Conservation (phyloP, 2,888 invertebrate species). For the Incurvaria masculella region DNA sequence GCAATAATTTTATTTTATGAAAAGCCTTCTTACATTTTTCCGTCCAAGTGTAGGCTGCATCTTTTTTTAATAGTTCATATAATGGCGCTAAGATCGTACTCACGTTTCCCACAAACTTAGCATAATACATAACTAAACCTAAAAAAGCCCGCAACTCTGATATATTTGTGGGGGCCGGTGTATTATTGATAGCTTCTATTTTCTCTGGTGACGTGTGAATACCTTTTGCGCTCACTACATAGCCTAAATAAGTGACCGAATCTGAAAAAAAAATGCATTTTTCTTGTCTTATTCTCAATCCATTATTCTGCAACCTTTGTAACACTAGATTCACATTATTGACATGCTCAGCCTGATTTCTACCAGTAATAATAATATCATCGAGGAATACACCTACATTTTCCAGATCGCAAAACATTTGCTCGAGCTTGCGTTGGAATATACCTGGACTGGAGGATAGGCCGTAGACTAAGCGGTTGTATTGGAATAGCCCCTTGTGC, state of each 20-base stretch:
- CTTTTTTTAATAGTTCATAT: constrained; percentile 9
- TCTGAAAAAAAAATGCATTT: constrained; percentile 1
- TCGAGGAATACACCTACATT: too few relatives aligned
- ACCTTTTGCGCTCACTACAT: not conserved
- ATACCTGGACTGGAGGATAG: not conserved
- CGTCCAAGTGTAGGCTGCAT: constrained; percentile 7
- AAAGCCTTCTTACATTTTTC: constrained; percentile 5
- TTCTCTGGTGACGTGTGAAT: not conserved
- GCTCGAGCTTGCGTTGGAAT: not conserved
- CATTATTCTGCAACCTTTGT: not conserved
- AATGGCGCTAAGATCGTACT: constrained; percentile 10
- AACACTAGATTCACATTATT: not conserved
- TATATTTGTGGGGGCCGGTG: constrained; percentile 17
- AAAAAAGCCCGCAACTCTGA: too few relatives aligned
- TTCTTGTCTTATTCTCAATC: not conserved
- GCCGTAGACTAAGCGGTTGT: constrained; percentile 1
- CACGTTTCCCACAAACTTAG: constrained; percentile 12
- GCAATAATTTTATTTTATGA: constrained; percentile 5
- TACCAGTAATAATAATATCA: too few relatives aligned
- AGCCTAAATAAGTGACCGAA: not conserved
- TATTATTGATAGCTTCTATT: constrained; percentile 9
- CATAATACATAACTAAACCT: constrained; percentile 16
- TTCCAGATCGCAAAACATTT: not conserved
- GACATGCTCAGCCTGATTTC: too few relatives aligned
- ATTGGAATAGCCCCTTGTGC: constrained; percentile 1